Evolutionary conservation across 2,888 invertebrate species (phyloP), one percentile per base, ranked within the genome.

Genomic region (Ommatoiulus sabulosus): DNA sequence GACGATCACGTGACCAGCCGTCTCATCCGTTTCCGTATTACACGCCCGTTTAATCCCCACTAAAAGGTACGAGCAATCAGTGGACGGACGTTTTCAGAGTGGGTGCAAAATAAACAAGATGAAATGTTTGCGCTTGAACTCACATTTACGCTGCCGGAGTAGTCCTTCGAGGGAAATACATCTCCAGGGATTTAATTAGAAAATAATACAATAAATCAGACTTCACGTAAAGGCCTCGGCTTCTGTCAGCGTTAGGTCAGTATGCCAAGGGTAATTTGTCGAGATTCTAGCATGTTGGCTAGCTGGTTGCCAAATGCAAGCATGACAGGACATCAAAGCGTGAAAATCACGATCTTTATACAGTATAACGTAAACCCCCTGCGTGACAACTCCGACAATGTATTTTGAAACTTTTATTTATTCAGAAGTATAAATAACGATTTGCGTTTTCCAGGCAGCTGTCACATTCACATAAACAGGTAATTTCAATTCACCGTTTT

Each of bases 231-330:
- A 63, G n/a, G 63, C 63, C 63, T 63, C 6, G 20, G 63, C 0
- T 20, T 17, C 63, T 63, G 63, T 63, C 63, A 63, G n/a, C 63
- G n/a, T n/a, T 63, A 17, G 63, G 63, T n/a, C 63, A 63, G 63
- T 20, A 63, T 63, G 63, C 63, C 63, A 63, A 63, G 63, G 63
- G n/a, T n/a, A 63, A 63, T 63, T 63, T 63, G 63, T 63, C 63
- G n/a, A 63, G 7, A 63, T 63, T n/a, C 63, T 20, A 63, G 63
- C 63, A 63, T 63, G 63, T n/a, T 20, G 1, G n/a, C 20, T 4
- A 63, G 63, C 63, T n/a, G 2, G 63, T n/a, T 63, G 63, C 6
- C 63, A 15, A 63, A 20, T 17, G 20, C 17, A 20, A 20, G 17
- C 63, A 63, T 20, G n/a, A 63, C 63, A 63, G 20, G 20, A n/a